Base-by-base conservation (phyloP, 2,888 invertebrate genomes). In the Agrochola litura region DNA sequence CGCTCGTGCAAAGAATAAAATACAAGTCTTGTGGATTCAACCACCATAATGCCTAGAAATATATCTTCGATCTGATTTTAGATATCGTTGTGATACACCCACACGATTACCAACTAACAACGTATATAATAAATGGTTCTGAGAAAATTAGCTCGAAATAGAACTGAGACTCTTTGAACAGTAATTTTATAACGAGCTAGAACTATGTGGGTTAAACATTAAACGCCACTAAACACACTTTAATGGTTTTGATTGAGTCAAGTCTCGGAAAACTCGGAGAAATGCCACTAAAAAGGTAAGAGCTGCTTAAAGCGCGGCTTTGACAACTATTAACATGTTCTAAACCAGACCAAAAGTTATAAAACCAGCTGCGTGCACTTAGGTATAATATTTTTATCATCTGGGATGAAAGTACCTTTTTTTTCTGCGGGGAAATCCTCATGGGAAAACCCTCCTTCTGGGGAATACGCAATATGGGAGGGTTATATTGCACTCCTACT, bases 161-260 rank as follows among this genome's bases (percentile, higher is more conserved):
- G 25, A 54, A 56, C 9, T 41, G 30, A 60, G 10, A 41, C 46
- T 65, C 22, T 49, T 60, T 58, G 49, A 56, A 65, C 54, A 22
- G 10, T 22, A 30, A 61, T 30, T 64, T 22, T 14, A 14, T 41
- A 76, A 22, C 2, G 12, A 77, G 43, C 12, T 22, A 2, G 14
- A 54, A 22, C 43, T 76, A 46, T n/a, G 16, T 46, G 37, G 8
- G 14, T 22, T 54, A 19, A 25, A 52, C n/a, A 1, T 8, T 77
- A 54, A 60, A 49, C 16, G 54, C 60, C 43, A 78, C n/a, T 65
- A 61, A 63, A 67, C 6, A 58, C 25, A 46, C 16, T 52, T 61
- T 30, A 66, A 46, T 30, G 12, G 46, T 61, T 76, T 75, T 67
- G 3, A 75, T 64, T 61, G 19, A 81, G 52, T 19, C 16, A 61